Conservation (phyloP, 2,888 invertebrate species). For the Pheosia gnoma region DNA sequence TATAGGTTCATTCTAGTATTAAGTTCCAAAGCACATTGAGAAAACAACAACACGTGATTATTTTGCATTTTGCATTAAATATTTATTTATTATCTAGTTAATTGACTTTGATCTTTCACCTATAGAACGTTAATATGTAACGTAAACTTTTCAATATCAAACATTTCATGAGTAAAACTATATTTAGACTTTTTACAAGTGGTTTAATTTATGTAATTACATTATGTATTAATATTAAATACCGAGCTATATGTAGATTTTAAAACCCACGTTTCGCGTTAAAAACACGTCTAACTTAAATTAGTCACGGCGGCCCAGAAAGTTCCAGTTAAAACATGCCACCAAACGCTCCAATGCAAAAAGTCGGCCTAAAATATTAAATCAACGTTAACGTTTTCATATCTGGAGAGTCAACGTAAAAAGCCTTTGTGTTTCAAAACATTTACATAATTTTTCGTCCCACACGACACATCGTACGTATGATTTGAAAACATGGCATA, state of each 20-base stretch:
- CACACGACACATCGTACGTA: not conserved
- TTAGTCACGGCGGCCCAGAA: slow-evolving; percentile 5
- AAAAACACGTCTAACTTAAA: slow-evolving; percentile 7
- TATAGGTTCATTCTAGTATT: no score
- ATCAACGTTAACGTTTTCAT: slow-evolving; percentile 2
- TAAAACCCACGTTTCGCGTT: not conserved
- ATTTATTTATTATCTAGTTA: no score
- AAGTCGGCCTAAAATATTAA: not conserved
- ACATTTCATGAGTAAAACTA: no score
- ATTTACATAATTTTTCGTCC: slow-evolving; percentile 4
- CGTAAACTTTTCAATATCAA: no score
- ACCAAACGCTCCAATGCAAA: slow-evolving; percentile 5
- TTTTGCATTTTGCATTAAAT: no score
- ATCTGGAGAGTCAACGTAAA: slow-evolving; percentile 1
- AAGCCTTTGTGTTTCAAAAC: not conserved
- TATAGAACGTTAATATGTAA: no score
- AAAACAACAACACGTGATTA: no score
- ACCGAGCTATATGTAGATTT: not conserved
- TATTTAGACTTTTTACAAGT: no score
- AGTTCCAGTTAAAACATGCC: slow-evolving; percentile 1
- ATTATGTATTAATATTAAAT: no score
- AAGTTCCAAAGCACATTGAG: no score
- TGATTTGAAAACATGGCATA: not conserved
- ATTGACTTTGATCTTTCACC: no score
- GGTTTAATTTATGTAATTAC: not conserved